phyloP scores from a whole-genome alignment of 2,888 invertebrate genomes.

The Ceramica pisi region DNA sequence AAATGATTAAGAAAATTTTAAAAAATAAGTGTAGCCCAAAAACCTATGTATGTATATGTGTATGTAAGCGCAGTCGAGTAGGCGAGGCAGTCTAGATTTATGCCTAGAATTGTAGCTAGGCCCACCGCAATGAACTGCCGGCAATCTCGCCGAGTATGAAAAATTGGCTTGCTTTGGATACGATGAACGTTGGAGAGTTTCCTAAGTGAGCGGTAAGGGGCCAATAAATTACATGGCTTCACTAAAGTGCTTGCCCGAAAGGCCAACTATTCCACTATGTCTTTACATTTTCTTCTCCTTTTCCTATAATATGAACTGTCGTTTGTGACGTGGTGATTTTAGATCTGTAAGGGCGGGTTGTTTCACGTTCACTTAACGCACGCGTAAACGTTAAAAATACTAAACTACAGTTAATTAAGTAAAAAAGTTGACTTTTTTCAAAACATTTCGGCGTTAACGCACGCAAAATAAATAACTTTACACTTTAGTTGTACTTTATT shows the following conservation, averaged over 20 bases:
- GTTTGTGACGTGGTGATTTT: background rate
- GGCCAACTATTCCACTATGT: conserved; percentile 24
- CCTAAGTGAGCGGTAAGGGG: conserved; percentile 50
- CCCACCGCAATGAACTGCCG: conserved; percentile 56
- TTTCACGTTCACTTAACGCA: too few relatives aligned
- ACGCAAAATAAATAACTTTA: too few relatives aligned
- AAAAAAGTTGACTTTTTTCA: too few relatives aligned
- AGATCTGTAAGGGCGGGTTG: too few relatives aligned
- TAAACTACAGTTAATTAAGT: too few relatives aligned
- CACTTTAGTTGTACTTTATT: too few relatives aligned
- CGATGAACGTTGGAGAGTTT: conserved; percentile 2
- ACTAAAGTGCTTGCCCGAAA: conserved; percentile 37
- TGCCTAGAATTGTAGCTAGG: conserved; percentile 54
- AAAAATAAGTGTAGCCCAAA: too few relatives aligned
- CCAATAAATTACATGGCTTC: conserved; percentile 49
- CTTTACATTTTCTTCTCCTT: conserved; percentile 6
- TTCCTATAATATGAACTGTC: conserved; percentile 34
- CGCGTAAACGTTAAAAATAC: too few relatives aligned
- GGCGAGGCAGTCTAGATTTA: conserved; percentile 55
- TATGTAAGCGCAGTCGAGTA: conserved; percentile 33
- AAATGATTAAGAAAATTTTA: too few relatives aligned
- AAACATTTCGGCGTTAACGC: too few relatives aligned
- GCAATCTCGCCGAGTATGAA: conserved; percentile 55
- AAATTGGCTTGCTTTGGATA: conserved; percentile 45
- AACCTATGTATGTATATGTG: too few relatives aligned